Base-by-base conservation (phyloP, 2,888 invertebrate species). In the Sarcophaga rosellei region DNA sequence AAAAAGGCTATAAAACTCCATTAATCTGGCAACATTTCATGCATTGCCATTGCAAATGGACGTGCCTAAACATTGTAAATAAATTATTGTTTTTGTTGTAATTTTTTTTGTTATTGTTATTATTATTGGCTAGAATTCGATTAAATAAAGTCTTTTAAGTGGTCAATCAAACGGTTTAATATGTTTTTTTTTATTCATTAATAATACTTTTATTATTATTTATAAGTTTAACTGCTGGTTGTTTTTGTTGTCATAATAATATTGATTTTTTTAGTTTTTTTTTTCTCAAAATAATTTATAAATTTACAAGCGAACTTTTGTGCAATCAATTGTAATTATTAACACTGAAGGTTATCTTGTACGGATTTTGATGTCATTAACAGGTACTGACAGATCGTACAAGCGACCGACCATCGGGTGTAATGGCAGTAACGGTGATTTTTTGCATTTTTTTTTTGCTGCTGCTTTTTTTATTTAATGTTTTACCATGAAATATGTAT, bases 271-370 rank as follows among this genome's bases (percentile, higher is more conserved):
- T 17, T 15, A 65, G 61, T 44, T 76, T 21, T 75, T 84, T 23
- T 25, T 47, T 47, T 0, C n/a, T n/a, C 10, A 17, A 53, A 70
- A 8, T 73, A 21, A 15, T 80, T 73, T 80, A 66, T 72, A 84
- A 70, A 20, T 84, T 80, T 79, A 17, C 8, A 80, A 61, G 66
- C 78, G 77, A 81, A 78, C 83, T 83, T 84, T 86, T 86, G 70
- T 84, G 86, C 84, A 86, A 86, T 84, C 80, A 86, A 35, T 62
- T 81, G 77, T 81, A 81, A 81, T 86, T 81, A 86, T 76, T 81
- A 81, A 77, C 80, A 77, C 69, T 74, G 69, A 77, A 84, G 84
- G 84, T 77, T 81, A 78, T 15, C 5, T 61, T 83, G 76, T 70
- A 45, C 53, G 12, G 17, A 59, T 20, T 76, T 83, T 69, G 57